phyloP scores from a whole-genome alignment of 2,113 vertebrate species.

The Ceyx cyanopectus region DNA sequence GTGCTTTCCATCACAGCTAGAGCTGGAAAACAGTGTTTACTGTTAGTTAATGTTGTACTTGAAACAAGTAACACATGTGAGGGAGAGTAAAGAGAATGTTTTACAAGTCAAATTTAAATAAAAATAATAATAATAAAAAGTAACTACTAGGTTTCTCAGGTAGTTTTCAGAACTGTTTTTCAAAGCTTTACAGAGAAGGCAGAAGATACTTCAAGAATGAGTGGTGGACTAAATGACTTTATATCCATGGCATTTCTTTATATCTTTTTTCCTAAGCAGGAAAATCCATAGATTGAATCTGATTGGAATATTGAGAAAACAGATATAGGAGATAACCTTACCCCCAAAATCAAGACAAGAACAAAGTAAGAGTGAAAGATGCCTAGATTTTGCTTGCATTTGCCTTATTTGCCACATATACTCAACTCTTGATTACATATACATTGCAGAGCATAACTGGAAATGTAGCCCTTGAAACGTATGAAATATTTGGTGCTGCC shows the following conservation, averaged over 20 bases:
- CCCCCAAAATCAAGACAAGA: background rate
- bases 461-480: background rate
- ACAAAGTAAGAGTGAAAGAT: background rate
- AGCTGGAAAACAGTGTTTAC: slow-evolving; percentile 19
- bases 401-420: background rate
- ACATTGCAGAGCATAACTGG: background rate
- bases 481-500: background rate
- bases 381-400: background rate
- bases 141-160: background rate
- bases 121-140: background rate
- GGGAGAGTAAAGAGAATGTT: background rate
- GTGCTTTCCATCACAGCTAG: slow-evolving; percentile 35
- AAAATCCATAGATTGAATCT: background rate
- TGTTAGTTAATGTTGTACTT: background rate
- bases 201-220: background rate
- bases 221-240: background rate
- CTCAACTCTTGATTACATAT: background rate
- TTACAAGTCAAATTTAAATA: background rate
- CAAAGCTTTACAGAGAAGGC: background rate
- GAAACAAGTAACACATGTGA: slow-evolving; percentile 10
- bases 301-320: background rate
- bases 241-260: background rate
- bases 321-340: background rate
- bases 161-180: background rate
- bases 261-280: background rate